A percentile compares a stretch with the other conserved stretches of the same genome.
phyloP scores from a whole-genome alignment of 2,113 vertebrate species.

The Phoxinus phoxinus region DNA sequence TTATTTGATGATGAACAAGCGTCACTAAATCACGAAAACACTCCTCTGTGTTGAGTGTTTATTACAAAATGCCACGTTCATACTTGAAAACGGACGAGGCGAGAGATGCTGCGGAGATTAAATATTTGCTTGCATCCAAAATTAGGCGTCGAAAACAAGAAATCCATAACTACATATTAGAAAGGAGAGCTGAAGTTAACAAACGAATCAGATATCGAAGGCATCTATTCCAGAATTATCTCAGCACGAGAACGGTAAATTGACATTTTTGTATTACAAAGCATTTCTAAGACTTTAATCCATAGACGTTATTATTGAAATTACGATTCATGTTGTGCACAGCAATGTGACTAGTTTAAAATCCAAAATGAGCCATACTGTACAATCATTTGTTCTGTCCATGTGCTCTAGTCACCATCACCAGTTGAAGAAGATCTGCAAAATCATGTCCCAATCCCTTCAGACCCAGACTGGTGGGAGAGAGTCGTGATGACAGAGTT shows the following conservation, averaged over 20 bases:
- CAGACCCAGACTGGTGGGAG: slow-evolving; percentile 72
- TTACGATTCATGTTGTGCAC: too few relatives aligned
- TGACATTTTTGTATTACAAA: not conserved
- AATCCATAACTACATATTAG: slow-evolving; percentile 47
- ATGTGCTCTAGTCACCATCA: not conserved
- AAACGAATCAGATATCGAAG: slow-evolving; percentile 64
- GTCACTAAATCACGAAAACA: not conserved
- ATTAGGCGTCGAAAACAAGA: slow-evolving; percentile 62
- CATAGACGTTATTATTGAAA: too few relatives aligned
- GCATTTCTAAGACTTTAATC: not conserved
- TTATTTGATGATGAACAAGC: not conserved
- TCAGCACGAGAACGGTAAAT: slow-evolving; percentile 68
- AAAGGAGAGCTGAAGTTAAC: slow-evolving; percentile 58
- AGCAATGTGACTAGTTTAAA: too few relatives aligned
- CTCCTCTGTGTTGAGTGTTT: not conserved
- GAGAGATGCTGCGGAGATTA: slow-evolving; percentile 49
- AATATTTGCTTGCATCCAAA: slow-evolving; percentile 59
- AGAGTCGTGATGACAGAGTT: slow-evolving; percentile 74
- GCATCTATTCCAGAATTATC: slow-evolving; percentile 67
- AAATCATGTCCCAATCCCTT: slow-evolving; percentile 21
- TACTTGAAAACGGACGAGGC: slow-evolving; percentile 51
- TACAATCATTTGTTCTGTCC: not conserved
- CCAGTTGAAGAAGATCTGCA: slow-evolving; percentile 28
- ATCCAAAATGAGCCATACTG: too few relatives aligned
- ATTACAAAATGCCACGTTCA: slow-evolving; percentile 14